Evolutionary conservation across 2,888 invertebrate species (phyloP).

Genomic region (Auanema sp.): DNA sequence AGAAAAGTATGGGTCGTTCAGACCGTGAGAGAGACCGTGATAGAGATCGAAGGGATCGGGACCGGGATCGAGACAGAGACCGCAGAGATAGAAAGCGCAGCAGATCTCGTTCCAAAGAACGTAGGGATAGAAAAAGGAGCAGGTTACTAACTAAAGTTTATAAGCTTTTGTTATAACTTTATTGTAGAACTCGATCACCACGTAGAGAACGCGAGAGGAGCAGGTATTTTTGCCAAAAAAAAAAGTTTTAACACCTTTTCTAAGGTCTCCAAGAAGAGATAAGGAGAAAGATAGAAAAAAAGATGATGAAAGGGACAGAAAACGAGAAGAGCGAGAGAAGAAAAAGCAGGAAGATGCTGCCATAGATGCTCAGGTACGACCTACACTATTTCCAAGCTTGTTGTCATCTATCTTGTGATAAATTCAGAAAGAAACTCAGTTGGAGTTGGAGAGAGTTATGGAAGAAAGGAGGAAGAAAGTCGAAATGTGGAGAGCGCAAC

Average conservation of each 20-base stretch:
- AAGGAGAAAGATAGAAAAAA: conserved; percentile 9
- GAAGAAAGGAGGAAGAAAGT: conserved; percentile 42
- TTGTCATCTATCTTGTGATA: no score
- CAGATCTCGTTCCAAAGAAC: not conserved
- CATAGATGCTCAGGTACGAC: no score
- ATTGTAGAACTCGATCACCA: not conserved
- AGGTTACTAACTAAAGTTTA: not conserved
- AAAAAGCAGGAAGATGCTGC: conserved; percentile 7
- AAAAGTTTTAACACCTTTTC: no score
- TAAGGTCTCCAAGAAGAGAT: no score
- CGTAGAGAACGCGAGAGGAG: conserved; percentile 1
- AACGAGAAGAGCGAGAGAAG: conserved; percentile 19
- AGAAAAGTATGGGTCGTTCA: not conserved
- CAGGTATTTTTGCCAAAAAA: not conserved
- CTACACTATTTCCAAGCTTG: no score
- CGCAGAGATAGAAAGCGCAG: conserved; percentile 9
- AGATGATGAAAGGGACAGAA: conserved; percentile 20
- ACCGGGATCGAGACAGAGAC: conserved; percentile 10
- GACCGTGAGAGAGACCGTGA: conserved; percentile 16
- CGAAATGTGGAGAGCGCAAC: conserved; percentile 34
- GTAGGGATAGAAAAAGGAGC: no score
- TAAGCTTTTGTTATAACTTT: not conserved
- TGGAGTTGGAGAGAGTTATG: conserved; percentile 35
- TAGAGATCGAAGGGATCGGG: conserved; percentile 26
- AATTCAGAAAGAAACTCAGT: conserved; percentile 8